Percentiles rank a stretch among this genome's conserved stretches.
Conservation (phyloP, 2,113 vertebrate genomes). For the Mustela lutreola region DNA sequence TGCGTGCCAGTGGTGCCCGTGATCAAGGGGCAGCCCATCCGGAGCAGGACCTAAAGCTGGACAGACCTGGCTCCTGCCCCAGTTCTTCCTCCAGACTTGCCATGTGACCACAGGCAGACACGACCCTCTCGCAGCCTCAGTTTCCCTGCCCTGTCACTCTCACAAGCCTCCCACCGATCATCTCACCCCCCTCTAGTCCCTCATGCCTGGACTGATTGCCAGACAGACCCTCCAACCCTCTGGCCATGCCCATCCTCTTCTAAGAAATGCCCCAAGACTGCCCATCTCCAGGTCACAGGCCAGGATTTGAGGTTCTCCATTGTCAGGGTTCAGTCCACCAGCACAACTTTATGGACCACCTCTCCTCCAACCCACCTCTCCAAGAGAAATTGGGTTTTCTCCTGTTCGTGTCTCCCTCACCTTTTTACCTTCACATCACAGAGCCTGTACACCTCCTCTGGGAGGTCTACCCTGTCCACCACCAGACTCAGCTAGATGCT, state of each 20-base stretch:
- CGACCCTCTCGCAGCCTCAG: neutral
- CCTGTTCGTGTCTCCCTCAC: neutral
- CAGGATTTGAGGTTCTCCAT: neutral
- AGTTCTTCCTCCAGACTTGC: neutral
- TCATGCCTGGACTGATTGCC: neutral
- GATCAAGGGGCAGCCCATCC: neutral
- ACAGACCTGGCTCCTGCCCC: neutral
- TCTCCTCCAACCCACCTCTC: neutral
- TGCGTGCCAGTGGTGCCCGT: rapidly evolving
- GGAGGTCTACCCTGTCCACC: neutral
- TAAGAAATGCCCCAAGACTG: neutral
- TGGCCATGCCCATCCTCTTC: neutral
- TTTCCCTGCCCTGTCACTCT: neutral
- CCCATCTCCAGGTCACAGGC: rapidly evolving
- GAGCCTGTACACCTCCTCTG: neutral
- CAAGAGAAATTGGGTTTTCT: neutral
- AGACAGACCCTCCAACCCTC: neutral
- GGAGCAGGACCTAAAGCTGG: neutral
- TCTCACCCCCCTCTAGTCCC: neutral
- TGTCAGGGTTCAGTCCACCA: neutral
- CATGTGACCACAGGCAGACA: neutral
- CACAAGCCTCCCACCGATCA: rapidly evolving
- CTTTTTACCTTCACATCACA: neutral
- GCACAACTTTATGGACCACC: neutral
- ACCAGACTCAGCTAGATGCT: neutral